phyloP scores from a whole-genome alignment of 2,113 vertebrate genomes.

The Anthoscopus minutus region DNA sequence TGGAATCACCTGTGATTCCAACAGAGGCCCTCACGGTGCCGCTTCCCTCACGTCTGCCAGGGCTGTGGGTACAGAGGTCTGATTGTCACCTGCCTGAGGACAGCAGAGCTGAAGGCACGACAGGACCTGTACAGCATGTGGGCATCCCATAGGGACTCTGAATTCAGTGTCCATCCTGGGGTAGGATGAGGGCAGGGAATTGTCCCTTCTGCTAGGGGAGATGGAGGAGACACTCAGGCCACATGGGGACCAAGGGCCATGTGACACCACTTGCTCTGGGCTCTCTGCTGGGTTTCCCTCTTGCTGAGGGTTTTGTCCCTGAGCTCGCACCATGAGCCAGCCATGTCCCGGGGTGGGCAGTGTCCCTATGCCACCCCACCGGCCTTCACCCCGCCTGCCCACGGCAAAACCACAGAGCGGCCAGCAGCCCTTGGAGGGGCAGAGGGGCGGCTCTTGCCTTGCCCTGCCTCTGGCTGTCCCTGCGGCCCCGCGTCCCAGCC shows the following conservation, averaged over 20 bases:
- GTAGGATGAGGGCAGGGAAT: accelerated
- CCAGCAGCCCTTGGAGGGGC: not conserved
- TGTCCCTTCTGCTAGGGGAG: not conserved
- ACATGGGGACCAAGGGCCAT: accelerated
- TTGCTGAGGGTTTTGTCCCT: accelerated
- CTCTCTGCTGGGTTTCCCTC: not conserved
- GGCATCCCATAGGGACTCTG: not conserved
- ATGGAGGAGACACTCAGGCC: not conserved
- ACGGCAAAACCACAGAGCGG: not conserved
- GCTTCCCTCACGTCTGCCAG: accelerated
- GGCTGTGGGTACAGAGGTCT: accelerated
- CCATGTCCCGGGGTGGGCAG: not conserved
- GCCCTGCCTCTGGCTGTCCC: not conserved
- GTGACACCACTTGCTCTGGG: not conserved
- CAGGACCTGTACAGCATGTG: not conserved
- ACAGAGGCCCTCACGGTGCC: accelerated
- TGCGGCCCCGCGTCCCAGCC: not conserved
- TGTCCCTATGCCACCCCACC: accelerated
- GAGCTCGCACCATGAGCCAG: not conserved
- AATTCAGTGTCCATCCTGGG: not conserved
- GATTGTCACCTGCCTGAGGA: not conserved
- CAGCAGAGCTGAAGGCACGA: not conserved
- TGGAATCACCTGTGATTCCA: not conserved
- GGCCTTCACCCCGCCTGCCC: not conserved
- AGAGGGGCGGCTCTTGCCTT: not conserved